Base-by-base conservation (phyloP, 2,797 vertebrate species). In the Poecilia velifera region DNA sequence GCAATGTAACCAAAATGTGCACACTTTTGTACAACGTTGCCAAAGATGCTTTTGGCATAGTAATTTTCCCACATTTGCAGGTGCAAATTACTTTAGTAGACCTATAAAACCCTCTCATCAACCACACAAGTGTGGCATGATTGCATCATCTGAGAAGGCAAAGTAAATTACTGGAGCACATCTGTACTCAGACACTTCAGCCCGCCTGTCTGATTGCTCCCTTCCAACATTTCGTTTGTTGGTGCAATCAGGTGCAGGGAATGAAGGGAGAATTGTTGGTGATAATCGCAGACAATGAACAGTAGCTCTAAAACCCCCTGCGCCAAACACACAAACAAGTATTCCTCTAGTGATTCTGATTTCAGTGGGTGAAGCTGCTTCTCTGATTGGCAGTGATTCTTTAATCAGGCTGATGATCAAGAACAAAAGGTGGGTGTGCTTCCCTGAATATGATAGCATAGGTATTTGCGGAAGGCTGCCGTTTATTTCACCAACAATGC, bases 141-240 rank as follows among this genome's bases (percentile, higher is more conserved):
- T 74, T 81, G 72, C 77, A 81, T 82, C 82, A 77, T 74, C 75
- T 71, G 76, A 31, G 13, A 87, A 84, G 84, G 85, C 68, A 87
- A 55, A 80, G 41, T 28, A 73, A 79, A 81, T 85, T 14, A 76
- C 81, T 43, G 18, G 73, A 82, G 73, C 47, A 78, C 77, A 82
- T 81, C 36, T 81, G 75, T 66, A 79, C 82, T 86, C 62, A 79
- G 46, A 76, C 14, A 22, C 68, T 59, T 74, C 8, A 22, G 73
- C 43, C 12, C 0, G 31, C 64, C 71, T 68, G 53, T 46, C 55
- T 84, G 79, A 89, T 87, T 84, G 86, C 78, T 84, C 47, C 34
- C 45, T 78, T 59, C 81, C 45, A 62, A 34, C 5, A 10, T 71
- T 57, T 53, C 70, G 70, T 73, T 77, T 72, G 41, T 46, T 39